Conservation (phyloP, 1,140 invertebrate species). For the Drosophila insularis region DNA sequence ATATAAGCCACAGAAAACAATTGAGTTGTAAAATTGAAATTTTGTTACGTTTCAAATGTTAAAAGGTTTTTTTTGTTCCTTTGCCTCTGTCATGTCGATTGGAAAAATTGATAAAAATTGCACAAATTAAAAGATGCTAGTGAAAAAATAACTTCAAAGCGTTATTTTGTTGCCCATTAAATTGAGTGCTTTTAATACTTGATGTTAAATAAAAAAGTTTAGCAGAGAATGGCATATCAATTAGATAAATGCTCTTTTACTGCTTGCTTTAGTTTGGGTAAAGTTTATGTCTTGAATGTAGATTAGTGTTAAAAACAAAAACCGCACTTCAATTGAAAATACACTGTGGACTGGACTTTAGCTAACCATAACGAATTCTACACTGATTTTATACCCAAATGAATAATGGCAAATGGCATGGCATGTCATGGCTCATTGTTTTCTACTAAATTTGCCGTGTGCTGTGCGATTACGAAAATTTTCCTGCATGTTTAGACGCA, state of each 20-base stretch:
- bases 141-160: not conserved
- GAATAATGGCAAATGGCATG: slow-evolving; percentile 2
- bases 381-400: slow-evolving; percentile 2
- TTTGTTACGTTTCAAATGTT: not conserved
- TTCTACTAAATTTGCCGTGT: not conserved
- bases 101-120: not conserved
- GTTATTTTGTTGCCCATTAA: not conserved
- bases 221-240: not conserved
- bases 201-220: not conserved
- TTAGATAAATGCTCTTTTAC: not conserved
- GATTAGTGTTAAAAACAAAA: not conserved
- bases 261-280: not conserved
- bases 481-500: slow-evolving; percentile 57
- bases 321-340: not conserved
- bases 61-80: not conserved
- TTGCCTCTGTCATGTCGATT: not conserved
- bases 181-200: not conserved
- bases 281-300: not conserved
- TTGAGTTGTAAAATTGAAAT: not conserved
- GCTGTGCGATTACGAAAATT: slow-evolving; percentile 60
- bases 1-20: not conserved
- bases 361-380: not conserved
- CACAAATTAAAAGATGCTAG: not conserved
- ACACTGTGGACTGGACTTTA: not conserved
- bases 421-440: slow-evolving; percentile 2